Conservation (phyloP, 2,797 vertebrate species). For the Octomys mimax region DNA sequence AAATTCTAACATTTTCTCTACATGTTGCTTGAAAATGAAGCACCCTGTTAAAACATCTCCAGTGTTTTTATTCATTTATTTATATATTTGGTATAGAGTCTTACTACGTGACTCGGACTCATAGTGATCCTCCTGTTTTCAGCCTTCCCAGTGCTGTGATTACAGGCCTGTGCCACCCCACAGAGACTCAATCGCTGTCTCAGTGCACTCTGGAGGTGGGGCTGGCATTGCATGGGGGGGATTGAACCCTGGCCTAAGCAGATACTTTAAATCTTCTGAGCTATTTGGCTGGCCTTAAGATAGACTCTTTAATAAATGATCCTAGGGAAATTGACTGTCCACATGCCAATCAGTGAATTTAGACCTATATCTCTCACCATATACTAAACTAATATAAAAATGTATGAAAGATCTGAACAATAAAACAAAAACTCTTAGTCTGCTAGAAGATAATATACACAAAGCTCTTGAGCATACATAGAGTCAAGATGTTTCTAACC, state of each 20-base stretch:
- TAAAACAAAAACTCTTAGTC: neutral
- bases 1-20: neutral
- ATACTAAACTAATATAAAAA: neutral
- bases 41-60: neutral
- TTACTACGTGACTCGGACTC: no score
- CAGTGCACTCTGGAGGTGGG: no score
- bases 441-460: neutral
- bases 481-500: neutral
- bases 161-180: no score
- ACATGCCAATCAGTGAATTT: neutral
- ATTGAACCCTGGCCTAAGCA: no score
- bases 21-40: neutral
- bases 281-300: neutral
- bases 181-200: no score
- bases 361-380: neutral
- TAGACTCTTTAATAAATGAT: neutral
- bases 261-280: no score
- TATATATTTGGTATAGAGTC: no score
- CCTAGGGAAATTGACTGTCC: neutral
- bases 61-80: neutral
- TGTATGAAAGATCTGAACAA: neutral
- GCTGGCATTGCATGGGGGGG: no score
- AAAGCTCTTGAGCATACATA: neutral
- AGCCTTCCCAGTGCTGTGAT: no score
- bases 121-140: no score